Base-by-base conservation (phyloP, 2,888 invertebrate species). In the Masnerella sp. region DNA sequence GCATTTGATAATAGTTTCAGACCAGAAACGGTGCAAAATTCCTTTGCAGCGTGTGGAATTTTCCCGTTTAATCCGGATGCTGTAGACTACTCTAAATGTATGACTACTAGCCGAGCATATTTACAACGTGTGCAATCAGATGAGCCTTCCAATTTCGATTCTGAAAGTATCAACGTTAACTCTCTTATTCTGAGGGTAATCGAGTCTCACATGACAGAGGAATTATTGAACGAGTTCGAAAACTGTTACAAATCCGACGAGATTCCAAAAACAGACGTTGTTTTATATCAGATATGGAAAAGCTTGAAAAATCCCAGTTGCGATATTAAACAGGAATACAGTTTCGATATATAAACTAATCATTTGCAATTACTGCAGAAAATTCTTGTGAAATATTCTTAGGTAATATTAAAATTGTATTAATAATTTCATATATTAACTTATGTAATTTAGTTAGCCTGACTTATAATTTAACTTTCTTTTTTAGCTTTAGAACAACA, bases 31-130 rank as follows among this genome's bases (percentile, higher is more conserved):
- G n/a, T 42, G 3, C 17, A 42, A 12, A 42, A 42, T 18, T 4
- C 43, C 5, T 43, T 43, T 25, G 43, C 14, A 25, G 8, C 43
- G 2, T 25, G 25, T 43, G 43, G 43, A 4, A 22, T 43, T 43
- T 43, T 43, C 14, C 43, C 43, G 5, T 43, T 43, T 25, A 22
- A 43, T 11, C 43, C 43, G 12, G n/a, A 43, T 12, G 11, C 5
- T 4, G 43, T 43, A 5, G 43, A 43, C n/a, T 43, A 25, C 12
- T 43, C 25, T 2, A 43, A 43, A 12, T 43, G 43, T 17, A 22
- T 43, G 1, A 25, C 43, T 2, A 43, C 22, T 3, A 22, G 43
- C 22, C n/a, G 43, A 12, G 12, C 2, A 25, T 5, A 11, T 36
- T 14, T 36, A 36, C 2, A n/a, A 8, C 4, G n/a, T 32, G 7